A percentile compares a stretch with the other conserved stretches of the same genome.
Conservation (phyloP, 2,113 vertebrate genomes). For the Paramisgurnus dabryanus region DNA sequence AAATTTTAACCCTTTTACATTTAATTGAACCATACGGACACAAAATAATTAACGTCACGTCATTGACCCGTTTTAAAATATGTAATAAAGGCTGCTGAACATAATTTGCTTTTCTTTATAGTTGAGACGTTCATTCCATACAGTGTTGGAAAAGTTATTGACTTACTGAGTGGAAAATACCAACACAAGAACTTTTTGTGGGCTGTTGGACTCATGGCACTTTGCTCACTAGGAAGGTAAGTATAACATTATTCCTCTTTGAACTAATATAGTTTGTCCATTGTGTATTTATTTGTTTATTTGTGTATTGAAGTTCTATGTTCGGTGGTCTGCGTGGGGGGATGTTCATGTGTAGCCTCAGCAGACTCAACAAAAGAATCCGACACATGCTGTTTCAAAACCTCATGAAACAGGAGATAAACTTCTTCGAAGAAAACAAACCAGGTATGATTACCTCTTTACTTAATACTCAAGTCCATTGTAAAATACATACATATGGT, state of each 20-base stretch:
- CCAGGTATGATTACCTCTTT: constrained; percentile 62
- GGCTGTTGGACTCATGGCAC: constrained; percentile 67
- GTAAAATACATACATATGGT: no score
- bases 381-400: constrained; percentile 69
- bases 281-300: not conserved
- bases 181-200: constrained; percentile 60
- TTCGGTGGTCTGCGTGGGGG: constrained; percentile 70
- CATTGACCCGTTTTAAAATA: not conserved
- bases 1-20: no score
- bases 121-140: constrained; percentile 72
- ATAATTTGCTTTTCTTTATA: constrained; percentile 45
- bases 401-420: constrained; percentile 72
- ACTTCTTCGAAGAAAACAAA: constrained; percentile 74
- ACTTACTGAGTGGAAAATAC: constrained; percentile 71
- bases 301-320: constrained; percentile 61
- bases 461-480: not conserved
- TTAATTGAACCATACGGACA: no score
- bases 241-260: not conserved
- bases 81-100: not conserved
- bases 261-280: no score
- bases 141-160: constrained; percentile 78
- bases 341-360: constrained; percentile 67
- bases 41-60: no score
- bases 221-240: constrained; percentile 81
- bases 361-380: constrained; percentile 72